A percentile compares a stretch with the other conserved stretches of the same genome.
Conservation (phyloP, 2,113 vertebrate genomes). For the Chiloscyllium plagiosum region DNA sequence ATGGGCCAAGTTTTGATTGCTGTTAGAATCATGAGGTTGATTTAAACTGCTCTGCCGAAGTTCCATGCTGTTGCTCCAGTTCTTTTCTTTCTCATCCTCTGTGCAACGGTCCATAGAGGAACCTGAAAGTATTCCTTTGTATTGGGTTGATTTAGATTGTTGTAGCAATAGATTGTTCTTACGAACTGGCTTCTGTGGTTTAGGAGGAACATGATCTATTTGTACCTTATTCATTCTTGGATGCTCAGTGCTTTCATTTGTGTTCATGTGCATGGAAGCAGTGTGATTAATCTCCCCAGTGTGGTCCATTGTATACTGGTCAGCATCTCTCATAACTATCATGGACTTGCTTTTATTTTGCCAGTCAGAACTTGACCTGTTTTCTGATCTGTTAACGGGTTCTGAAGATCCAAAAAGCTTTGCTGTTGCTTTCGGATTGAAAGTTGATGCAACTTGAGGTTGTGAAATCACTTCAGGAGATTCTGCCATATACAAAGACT, state of each 20-base stretch:
- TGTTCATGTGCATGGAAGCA: not conserved
- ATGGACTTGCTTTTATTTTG: slow-evolving; percentile 51
- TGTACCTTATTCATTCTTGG: not conserved
- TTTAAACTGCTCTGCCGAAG: not conserved
- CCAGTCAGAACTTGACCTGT: slow-evolving; percentile 38
- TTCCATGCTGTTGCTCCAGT: not conserved
- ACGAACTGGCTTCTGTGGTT: slow-evolving; percentile 46
- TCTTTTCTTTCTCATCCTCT: not conserved
- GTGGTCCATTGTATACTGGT: slow-evolving; percentile 35
- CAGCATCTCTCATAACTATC: slow-evolving; percentile 54
- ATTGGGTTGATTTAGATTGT: not conserved
- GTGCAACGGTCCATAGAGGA: not conserved
- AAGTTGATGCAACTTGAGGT: slow-evolving; percentile 52
- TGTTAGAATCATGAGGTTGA: not conserved
- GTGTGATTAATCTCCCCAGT: slow-evolving; percentile 45
- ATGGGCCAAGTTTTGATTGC: not conserved
- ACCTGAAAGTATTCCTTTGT: not conserved
- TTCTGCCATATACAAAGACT: slow-evolving; percentile 38
- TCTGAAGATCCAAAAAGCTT: slow-evolving; percentile 49
- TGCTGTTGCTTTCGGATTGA: slow-evolving; percentile 60
- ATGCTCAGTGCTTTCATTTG: not conserved
- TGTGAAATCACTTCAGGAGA: slow-evolving; percentile 44
- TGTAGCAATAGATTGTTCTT: slow-evolving; percentile 42
- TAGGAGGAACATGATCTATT: too few relatives aligned
- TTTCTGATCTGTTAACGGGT: not conserved